Evolutionary conservation across 2,797 vertebrate genomes (phyloP), one percentile per base, ranked within the genome.

Genomic region (Anguilla obscura): DNA sequence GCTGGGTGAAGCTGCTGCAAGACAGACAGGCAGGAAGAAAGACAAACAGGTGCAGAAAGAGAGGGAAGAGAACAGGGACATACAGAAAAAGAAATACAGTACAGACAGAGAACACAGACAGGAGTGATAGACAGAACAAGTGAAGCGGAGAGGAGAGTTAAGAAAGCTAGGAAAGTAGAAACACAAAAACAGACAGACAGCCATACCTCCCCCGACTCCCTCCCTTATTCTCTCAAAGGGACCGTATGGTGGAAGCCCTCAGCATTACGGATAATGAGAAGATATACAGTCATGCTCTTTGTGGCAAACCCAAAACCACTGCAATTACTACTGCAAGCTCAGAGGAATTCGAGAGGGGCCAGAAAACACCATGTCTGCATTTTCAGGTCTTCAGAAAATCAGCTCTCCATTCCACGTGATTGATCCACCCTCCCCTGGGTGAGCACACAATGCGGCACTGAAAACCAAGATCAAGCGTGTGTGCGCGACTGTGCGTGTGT

Each of bases 291-390:
- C 50, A n/a, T 12, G 50, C 50, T 56, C 8, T 58, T n/a, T 27
- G n/a, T 56, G 50, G 6, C 6, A 24, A 54, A 85, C 52, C 14
- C 18, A 56, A 7, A 85, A 58, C 83, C 54, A 30, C 83, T 33
- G 83, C 83, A 85, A 85, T 58, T 85, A 58, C n/a, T 85, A n/a
- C 83, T 58, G 83, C 83, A 33, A 27, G 12, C 83, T 50, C 52
- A 14, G 50, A 56, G 83, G 52, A 58, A 36, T 85, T 33, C 18
- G 12, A 58, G 52, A 36, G 27, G 50, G 56, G 27, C 54, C 27
- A 56, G 52, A 27, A 54, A 56, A 30, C 24, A 48, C 80, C 21
- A 10, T 3, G 45, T 83, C 48, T 48, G 45, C 30, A 36, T 14
- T 45, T 50, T 45, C 79, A 52, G 8, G 18, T 18, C 82, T 52